phyloP scores from a whole-genome alignment of 2,888 invertebrate species.

The Deilephila elpenor region DNA sequence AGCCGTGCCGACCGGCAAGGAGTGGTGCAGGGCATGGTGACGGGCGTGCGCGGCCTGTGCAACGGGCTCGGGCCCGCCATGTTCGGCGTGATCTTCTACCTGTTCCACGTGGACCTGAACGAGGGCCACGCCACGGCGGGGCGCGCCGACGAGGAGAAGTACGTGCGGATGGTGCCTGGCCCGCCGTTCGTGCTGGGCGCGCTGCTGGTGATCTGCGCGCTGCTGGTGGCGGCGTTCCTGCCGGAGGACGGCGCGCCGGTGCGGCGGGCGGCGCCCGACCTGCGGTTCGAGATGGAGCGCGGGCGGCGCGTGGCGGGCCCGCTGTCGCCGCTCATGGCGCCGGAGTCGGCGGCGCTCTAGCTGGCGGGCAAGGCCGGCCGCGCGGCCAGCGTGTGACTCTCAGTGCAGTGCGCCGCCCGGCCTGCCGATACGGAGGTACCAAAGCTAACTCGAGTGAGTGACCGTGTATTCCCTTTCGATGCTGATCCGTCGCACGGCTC shows the following conservation, averaged over 20 bases:
- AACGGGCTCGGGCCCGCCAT: slow-evolving; percentile 99
- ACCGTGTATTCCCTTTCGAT: slow-evolving; percentile 54
- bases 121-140: slow-evolving; percentile 84
- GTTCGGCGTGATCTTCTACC: slow-evolving; percentile 98
- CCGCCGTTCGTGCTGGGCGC: slow-evolving; percentile 99
- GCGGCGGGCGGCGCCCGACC: slow-evolving; percentile 86
- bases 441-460: slow-evolving; percentile 60
- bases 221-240: slow-evolving; percentile 95
- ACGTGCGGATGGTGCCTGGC: slow-evolving; percentile 93
- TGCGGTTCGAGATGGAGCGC: slow-evolving; percentile 92
- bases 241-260: slow-evolving; percentile 85
- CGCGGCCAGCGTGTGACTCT: slow-evolving; percentile 77
- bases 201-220: slow-evolving; percentile 96
- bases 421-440: slow-evolving; percentile 62
- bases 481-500: slow-evolving; percentile 53
- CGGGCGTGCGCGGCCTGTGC: slow-evolving; percentile 98
- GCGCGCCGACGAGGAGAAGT: slow-evolving; percentile 77
- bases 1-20: slow-evolving; percentile 99
- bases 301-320: slow-evolving; percentile 91
- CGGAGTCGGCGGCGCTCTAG: slow-evolving; percentile 90
- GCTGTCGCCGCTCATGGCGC: slow-evolving; percentile 91
- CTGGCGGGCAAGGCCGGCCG: slow-evolving; percentile 71
- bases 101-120: slow-evolving; percentile 98
- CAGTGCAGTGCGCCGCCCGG: slow-evolving; percentile 53
- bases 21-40: slow-evolving; percentile 98